Base-by-base conservation (phyloP, 2,797 vertebrate species). In the Chelonia mydas region DNA sequence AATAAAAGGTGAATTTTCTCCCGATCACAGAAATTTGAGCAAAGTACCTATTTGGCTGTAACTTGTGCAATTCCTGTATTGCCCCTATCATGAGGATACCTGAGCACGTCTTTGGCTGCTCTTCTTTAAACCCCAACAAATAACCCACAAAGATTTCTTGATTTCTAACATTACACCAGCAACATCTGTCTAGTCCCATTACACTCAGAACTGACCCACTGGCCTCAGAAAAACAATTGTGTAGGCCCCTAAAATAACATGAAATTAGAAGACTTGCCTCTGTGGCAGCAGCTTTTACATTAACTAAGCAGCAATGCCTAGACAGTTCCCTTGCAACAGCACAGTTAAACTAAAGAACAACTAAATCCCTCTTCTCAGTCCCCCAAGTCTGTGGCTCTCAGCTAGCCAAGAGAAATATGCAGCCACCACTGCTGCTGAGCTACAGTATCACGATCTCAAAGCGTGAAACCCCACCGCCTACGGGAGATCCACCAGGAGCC, bases 1-100 rank as follows among this genome's bases (percentile, higher is more conserved):
- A 96, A 93, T 86, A 0, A 79, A 78, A 96, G 95, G 72, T 37
- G 55, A 96, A 90, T 54, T 89, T 88, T n/a, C 33, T 5, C 85
- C 91, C 53, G n/a, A 86, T 87, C 11, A 53, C 82, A n/a, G 59
- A 33, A 15, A 61, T 33, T 16, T 33, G 59, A 61, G 31, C n/a
- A 86, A 92, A 86, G 13, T 88, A 88, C 65, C 91, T 78, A 49
- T n/a, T 50, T 84, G 87, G 41, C 3, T 57, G 80, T 8, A 81
- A 83, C n/a, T 91, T 84, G 59, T 81, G 83, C 50, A 50, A 81
- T 68, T 92, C 84, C 89, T 90, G 84, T 77, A 13, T 49, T 81
- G 45, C 3, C 90, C 28, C 65, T 76, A 27, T 59, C 33, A n/a
- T 16, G 41, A 12, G 53, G 89, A 3, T 81, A 59, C 50, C 77